Conservation (phyloP, 2,113 vertebrate species). For the Tichodroma muraria region DNA sequence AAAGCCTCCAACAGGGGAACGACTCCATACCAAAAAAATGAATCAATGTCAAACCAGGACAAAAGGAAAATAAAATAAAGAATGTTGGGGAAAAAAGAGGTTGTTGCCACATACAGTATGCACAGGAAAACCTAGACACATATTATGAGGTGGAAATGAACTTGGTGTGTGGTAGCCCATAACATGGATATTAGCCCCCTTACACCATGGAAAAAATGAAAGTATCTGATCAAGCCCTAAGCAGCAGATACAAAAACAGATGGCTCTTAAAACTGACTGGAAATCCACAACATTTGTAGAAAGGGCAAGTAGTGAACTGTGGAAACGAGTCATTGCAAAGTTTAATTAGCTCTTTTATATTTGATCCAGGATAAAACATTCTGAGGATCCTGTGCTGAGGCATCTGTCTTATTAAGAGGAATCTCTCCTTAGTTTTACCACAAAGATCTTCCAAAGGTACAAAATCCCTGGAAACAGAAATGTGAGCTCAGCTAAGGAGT, state of each 20-base stretch:
- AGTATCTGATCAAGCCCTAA: background rate
- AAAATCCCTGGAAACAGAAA: background rate
- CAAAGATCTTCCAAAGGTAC: background rate
- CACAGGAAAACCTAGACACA: background rate
- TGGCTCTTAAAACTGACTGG: background rate
- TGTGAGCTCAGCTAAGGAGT: background rate
- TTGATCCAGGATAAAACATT: background rate
- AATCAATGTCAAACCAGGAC: too few relatives aligned
- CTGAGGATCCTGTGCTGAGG: background rate
- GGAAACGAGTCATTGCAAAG: background rate
- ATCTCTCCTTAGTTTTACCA: background rate
- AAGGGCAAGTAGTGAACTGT: background rate
- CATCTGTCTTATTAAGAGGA: background rate
- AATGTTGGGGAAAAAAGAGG: background rate
- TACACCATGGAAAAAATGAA: background rate
- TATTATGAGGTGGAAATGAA: constrained; percentile 4
- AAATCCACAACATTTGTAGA: background rate
- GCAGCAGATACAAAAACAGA: background rate
- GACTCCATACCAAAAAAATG: too few relatives aligned
- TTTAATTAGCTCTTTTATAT: background rate
- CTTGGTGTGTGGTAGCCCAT: background rate
- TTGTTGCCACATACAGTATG: background rate
- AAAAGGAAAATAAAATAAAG: background rate
- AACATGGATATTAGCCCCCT: background rate
- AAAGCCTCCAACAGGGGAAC: too few relatives aligned